Base-by-base conservation (phyloP, 2,113 vertebrate genomes). In the Entelurus aequoreus region DNA sequence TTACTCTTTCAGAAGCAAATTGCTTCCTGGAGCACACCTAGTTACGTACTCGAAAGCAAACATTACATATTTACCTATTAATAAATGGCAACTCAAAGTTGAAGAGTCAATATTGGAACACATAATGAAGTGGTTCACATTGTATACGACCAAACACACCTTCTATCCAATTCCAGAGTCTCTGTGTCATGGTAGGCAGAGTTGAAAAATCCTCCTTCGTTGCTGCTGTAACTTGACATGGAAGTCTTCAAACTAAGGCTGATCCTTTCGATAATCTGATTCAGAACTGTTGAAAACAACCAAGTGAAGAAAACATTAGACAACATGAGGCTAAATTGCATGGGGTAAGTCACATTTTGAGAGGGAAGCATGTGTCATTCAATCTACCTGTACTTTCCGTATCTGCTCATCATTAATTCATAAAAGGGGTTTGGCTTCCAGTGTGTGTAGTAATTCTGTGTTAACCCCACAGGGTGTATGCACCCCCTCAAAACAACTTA, bases 211-310 rank as follows among this genome's bases (percentile, higher is more conserved):
- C 85, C 88, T 60, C 88, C 28, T 28, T 28, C 78, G 36, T 76
- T 85, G 73, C 84, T 81, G 71, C 84, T 81, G 71, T 87, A 80
- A 54, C 77, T 80, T 71, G 88, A 78, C 93, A 94, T 94, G 77
- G 71, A 59, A 62, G 78, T 62, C 62, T 58, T 69, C 38, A 63
- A 64, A 54, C 4, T 21, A 11, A 46, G 12, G 38, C 6, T 19
- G 54, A 42, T 40, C n/a, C 38, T 57, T 42, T 44, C 10, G 42
- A 38, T 16, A 42, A 69, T 48, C 60, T 38, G 14, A n/a, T 68
- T n/a, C 50, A 60, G 54, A 16, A 5, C 37, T 42, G 15, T 16
- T 10, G 12, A 28, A 53, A 53, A 28, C 11, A 53, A 21, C 5
- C 54, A 44, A 42, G 16, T 21, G 42, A 57, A 19, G 7, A 15